phyloP scores from a whole-genome alignment of 2,888 invertebrate genomes.

The Tipula helvola region DNA sequence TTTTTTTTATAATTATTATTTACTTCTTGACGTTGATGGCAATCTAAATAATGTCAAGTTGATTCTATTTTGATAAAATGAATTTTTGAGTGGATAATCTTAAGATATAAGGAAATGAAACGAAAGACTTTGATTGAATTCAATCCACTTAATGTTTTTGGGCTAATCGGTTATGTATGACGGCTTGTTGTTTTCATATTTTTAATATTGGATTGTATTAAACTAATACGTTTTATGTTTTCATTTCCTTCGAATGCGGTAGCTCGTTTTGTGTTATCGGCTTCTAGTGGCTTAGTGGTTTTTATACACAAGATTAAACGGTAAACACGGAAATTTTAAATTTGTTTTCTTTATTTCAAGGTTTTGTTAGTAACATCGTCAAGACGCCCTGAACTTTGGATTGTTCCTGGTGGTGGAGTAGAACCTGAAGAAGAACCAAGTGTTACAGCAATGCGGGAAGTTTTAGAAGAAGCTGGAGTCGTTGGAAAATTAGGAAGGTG shows the following conservation, averaged over 20 bases:
- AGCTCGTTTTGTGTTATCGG: background rate
- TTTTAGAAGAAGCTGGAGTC: slow-evolving; percentile 93
- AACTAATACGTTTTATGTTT: background rate
- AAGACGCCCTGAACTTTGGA: slow-evolving; percentile 83
- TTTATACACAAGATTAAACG: background rate
- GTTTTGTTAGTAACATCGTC: slow-evolving; percentile 88
- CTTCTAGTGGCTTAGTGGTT: background rate
- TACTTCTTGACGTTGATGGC: background rate
- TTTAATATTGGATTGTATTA: too few species aligned
- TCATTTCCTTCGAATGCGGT: background rate
- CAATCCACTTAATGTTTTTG: background rate
- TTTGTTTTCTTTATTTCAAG: slow-evolving; percentile 37
- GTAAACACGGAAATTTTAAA: background rate
- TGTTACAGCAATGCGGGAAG: slow-evolving; percentile 85
- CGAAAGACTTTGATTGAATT: background rate
- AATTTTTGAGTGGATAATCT: background rate
- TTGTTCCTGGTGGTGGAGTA: slow-evolving; percentile 94
- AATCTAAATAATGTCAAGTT: background rate
- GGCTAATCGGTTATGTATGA: too few species aligned
- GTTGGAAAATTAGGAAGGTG: slow-evolving; percentile 78
- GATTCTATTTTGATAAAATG: background rate
- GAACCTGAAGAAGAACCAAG: slow-evolving; percentile 89
- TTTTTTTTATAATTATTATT: background rate
- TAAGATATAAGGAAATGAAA: background rate
- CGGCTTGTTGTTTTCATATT: too few species aligned